Conservation (phyloP, 2,797 vertebrate species). For the Mormyrops attenuatus region DNA sequence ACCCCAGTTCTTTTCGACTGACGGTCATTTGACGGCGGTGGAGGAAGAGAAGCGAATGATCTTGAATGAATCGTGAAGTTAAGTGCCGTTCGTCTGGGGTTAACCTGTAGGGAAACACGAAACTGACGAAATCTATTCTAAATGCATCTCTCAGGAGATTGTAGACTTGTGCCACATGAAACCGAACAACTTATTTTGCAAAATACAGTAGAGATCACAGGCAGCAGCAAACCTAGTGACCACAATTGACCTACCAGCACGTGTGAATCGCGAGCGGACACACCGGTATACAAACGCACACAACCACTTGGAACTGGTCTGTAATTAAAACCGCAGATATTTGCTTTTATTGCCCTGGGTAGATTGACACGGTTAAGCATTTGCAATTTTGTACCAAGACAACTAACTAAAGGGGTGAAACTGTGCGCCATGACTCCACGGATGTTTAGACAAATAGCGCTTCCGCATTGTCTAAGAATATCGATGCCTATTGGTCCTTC, state of each 20-base stretch:
- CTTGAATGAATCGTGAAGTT: constrained; percentile 30
- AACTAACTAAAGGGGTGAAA: constrained; percentile 20
- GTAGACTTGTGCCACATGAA: not conserved
- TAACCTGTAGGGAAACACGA: constrained; percentile 36
- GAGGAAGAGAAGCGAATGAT: constrained; percentile 45
- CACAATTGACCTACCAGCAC: constrained; percentile 50
- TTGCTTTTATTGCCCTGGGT: constrained; percentile 8
- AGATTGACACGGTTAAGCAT: constrained; percentile 27
- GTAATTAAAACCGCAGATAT: constrained; percentile 22
- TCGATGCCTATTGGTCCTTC: not conserved
- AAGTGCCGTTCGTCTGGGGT: constrained; percentile 20
- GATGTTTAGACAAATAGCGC: not conserved
- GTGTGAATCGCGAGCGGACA: constrained; percentile 19
- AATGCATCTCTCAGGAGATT: not conserved
- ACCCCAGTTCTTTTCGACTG: constrained; percentile 50
- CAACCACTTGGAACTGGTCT: not conserved
- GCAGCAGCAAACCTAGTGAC: not conserved
- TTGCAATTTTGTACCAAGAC: constrained; percentile 27
- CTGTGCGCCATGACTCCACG: constrained; percentile 34
- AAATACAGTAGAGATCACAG: not conserved
- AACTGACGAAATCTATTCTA: not conserved
- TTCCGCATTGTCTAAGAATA: not conserved
- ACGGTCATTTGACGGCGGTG: constrained; percentile 34
- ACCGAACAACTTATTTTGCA: not conserved
- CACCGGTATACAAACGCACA: not conserved